These are phyloP conservation scores for Arbacia lixula DNA, from an alignment of 53 echinoderm and acorn worm species.

Conservation along the genomic window DNA sequence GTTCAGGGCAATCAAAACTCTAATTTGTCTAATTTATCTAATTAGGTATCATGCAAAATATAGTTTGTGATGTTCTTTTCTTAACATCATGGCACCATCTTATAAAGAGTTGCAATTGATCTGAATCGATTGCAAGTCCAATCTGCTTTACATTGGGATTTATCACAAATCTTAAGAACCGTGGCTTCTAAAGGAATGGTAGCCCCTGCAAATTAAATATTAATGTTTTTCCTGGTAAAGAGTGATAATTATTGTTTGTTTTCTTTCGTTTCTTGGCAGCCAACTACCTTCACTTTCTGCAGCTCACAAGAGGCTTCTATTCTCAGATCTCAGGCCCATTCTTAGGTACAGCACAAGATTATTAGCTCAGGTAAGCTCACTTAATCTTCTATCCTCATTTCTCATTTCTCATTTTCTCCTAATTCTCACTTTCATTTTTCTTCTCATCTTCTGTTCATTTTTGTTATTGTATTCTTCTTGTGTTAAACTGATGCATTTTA, in stretches of 20 bases:
- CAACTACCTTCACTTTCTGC: conserved; percentile 66
- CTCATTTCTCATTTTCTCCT: not conserved
- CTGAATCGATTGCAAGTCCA: too few species aligned
- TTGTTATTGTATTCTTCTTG: too few species aligned
- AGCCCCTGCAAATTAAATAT: not conserved
- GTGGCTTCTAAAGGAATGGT: not conserved
- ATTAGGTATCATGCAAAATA: too few species aligned
- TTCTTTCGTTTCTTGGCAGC: conserved; percentile 12
- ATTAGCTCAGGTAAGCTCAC: conserved; percentile 60
- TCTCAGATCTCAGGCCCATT: conserved; percentile 57
- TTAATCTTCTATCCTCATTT: not conserved
- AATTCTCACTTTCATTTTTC: not conserved
- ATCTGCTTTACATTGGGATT: too few species aligned
- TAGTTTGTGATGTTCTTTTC: too few species aligned
- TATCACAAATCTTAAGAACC: not conserved
- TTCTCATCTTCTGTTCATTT: not conserved
- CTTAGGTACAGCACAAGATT: conserved; percentile 59
- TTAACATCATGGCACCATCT: too few species aligned
- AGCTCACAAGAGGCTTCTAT: conserved; percentile 52
- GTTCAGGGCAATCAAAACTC: too few species aligned
- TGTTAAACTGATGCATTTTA: too few species aligned
- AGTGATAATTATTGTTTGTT: not conserved
- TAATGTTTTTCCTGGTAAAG: not conserved
- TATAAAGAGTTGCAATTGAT: too few species aligned
- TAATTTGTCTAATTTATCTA: too few species aligned